A percentile compares a stretch with the other conserved stretches of the same genome.
phyloP scores from a whole-genome alignment of 2,888 invertebrate genomes.

The Hipparchia sbordonii region DNA sequence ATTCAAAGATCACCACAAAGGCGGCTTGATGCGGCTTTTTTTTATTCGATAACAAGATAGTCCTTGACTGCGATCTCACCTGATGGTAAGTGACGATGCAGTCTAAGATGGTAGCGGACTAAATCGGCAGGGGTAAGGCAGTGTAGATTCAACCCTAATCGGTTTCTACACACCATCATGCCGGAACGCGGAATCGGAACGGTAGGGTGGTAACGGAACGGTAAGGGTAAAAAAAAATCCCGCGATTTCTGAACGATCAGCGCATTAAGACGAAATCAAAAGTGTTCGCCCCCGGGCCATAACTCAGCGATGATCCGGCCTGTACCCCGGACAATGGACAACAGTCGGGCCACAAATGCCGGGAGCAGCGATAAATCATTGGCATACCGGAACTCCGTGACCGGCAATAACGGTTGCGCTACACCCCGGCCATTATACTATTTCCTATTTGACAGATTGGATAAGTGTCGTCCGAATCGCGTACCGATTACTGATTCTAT shows the following conservation, averaged over 20 bases:
- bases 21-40: too few species aligned
- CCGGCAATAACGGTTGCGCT: conserved; percentile 73
- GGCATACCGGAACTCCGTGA: conserved; percentile 80
- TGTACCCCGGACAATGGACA: conserved; percentile 77
- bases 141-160: too few species aligned
- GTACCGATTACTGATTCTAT: not conserved
- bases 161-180: too few species aligned
- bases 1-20: too few species aligned
- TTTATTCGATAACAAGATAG: too few species aligned
- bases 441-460: conserved; percentile 18
- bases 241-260: conserved; percentile 52
- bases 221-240: not conserved
- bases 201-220: too few species aligned
- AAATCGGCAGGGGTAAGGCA: too few species aligned
- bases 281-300: conserved; percentile 68
- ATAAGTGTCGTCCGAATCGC: not conserved
- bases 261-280: conserved; percentile 71
- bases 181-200: too few species aligned
- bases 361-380: conserved; percentile 77
- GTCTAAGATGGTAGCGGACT: too few species aligned
- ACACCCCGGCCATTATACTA: conserved; percentile 37
- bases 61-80: too few species aligned
- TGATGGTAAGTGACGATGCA: too few species aligned
- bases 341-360: conserved; percentile 73
- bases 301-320: conserved; percentile 73